phyloP scores from a whole-genome alignment of 2,113 vertebrate species.

The Circaetus gallicus region DNA sequence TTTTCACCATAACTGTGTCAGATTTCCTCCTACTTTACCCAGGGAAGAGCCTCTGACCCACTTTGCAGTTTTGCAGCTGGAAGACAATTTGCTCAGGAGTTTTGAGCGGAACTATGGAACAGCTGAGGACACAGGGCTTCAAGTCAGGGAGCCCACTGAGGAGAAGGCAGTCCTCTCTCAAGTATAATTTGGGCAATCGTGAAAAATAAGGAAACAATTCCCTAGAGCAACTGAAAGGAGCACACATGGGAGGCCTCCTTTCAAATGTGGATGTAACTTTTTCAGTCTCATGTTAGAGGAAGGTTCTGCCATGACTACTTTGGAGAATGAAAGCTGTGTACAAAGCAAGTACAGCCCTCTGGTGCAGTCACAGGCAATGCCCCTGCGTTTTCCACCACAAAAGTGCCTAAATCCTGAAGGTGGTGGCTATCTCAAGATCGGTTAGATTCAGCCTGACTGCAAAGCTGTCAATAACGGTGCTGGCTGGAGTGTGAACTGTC shows the following conservation, averaged over 20 bases:
- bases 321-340: not conserved
- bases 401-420: not conserved
- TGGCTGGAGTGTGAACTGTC: not conserved
- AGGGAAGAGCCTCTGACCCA: not conserved
- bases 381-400: not conserved
- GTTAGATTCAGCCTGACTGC: not conserved
- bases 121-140: not conserved
- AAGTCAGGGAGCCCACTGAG: not conserved
- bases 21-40: not conserved
- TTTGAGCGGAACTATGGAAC: not conserved
- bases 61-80: not conserved
- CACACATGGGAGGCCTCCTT: not conserved
- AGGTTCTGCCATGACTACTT: not conserved
- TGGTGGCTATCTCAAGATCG: not conserved
- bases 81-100: not conserved
- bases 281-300: not conserved
- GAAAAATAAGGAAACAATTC: not conserved
- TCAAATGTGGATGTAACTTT: not conserved
- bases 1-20: not conserved
- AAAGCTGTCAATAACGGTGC: not conserved
- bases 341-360: not conserved
- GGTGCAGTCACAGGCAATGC: not conserved
- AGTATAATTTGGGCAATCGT: not conserved
- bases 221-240: not conserved
- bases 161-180: not conserved